Base-by-base conservation (phyloP, 2,888 invertebrate species). In the Xylota sylvarum region DNA sequence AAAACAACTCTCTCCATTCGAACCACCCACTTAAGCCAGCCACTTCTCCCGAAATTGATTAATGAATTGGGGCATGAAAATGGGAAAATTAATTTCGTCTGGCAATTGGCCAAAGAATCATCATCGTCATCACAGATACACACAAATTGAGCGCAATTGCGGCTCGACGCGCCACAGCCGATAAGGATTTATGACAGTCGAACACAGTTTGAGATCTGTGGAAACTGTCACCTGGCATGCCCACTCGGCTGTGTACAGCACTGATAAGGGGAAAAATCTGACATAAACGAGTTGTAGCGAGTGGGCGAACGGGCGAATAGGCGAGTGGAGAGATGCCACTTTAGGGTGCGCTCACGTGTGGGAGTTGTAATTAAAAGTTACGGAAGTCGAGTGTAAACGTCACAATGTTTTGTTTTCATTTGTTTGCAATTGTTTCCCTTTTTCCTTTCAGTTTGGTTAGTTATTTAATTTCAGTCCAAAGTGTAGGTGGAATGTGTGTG, bases 11-110 rank as follows among this genome's bases (percentile, higher is more conserved):
- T 23, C 50, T 12, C 10, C 30, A n/a, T 5, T 30, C 5, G 43
- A 0, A 2, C 56, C 19, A 32, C 56, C 70, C 32, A 72, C 23
- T 56, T 12, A 7, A 30, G 30, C 3, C 43, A 64, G 76, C 2
- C 56, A 50, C 67, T 67, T 40, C 48, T 50, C 32, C 67, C 43
- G 52, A 69, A 69, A 69, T 60, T 77, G 77, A 69, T 69, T 69
- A 77, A 77, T 69, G 77, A 76, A 76, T 76, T 76, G 76, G 65
- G 46, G 46, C 76, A 76, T 65, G 76, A 76, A 67, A 76, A 65
- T 76, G 55, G 56, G 17, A 58, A 48, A 76, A 65, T 55, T 67
- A 60, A 77, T 58, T 67, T 60, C 40, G 50, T 69, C 69, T 77
- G 76, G 67, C 76, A 67, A 77, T 67, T 67, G 56, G 67, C 76